Evolutionary conservation across 2,888 invertebrate genomes (phyloP).

Genomic region (Colostygia pectinataria): DNA sequence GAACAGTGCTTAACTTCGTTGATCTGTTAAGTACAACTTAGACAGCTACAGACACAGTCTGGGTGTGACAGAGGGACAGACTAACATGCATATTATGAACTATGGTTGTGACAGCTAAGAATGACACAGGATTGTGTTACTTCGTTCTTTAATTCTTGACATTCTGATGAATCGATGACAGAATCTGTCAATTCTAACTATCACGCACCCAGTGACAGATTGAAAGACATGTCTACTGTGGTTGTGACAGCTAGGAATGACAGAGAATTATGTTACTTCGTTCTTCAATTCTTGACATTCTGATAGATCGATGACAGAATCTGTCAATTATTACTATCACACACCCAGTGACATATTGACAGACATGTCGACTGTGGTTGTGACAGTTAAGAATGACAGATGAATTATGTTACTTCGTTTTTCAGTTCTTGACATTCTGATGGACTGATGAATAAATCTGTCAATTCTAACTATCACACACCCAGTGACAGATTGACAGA

Average conservation of each 20-base stretch:
- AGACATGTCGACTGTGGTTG: slow-evolving; percentile 10
- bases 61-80: background rate
- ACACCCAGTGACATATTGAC: slow-evolving; percentile 7
- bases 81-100: too few species aligned
- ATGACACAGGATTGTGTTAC: background rate
- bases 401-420: too few species aligned
- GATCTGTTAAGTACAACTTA: too few species aligned
- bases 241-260: slow-evolving; percentile 1
- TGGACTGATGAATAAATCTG: slow-evolving; percentile 4
- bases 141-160: too few species aligned
- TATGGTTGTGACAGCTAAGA: background rate
- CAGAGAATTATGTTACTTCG: too few species aligned
- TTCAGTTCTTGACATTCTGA: background rate
- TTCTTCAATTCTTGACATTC: background rate
- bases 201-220: slow-evolving; percentile 29
- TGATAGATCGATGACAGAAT: background rate
- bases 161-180: background rate
- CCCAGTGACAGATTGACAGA: slow-evolving; percentile 20
- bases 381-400: slow-evolving; percentile 12
- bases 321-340: slow-evolving; percentile 10
- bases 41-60: too few species aligned
- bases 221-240: slow-evolving; percentile 15
- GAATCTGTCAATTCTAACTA: slow-evolving; percentile 7
- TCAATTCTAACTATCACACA: slow-evolving; percentile 17
- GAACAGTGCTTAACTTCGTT: too few species aligned